Base-by-base conservation (phyloP, 2,113 vertebrate genomes). In the Oncorhynchus kisutch region DNA sequence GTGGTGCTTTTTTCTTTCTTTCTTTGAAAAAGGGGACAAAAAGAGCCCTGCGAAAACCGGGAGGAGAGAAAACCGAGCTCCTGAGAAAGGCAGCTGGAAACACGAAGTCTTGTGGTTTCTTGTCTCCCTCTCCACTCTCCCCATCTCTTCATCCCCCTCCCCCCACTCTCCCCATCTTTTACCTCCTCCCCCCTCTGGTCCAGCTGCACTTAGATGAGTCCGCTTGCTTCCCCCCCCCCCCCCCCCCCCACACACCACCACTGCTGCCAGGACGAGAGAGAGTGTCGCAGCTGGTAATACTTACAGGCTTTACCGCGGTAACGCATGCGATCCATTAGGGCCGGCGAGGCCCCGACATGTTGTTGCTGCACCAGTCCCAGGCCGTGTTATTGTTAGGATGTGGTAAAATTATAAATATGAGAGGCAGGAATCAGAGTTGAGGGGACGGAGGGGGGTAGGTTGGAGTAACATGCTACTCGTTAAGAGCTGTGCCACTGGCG, bases 311-410 rank as follows among this genome's bases (percentile, higher is more conserved):
- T 82, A 78, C 79, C 75, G 95, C 93, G 94, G 95, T 94, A 95
- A 96, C 94, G 95, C 95, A 96, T 96, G 97, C 96, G 96, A 97
- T 98, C 98, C 96, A 98, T 98, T 98, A 98, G 94, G 81, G 94
- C 51, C 51, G 5, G 16, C 51, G 94, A 91, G 95, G 95, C 94
- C 95, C 94, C 94, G 84, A 78, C 94, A 95, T 97, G 96, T 18
- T 54, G 51, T 54, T 96, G 97, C 96, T 97, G 95, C 94, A 95
- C 96, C 94, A 84, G 95, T 95, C 95, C 94, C 95, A 94, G 95
- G 94, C 95, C 95, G 91, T 98, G 96, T 99, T 99, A 97, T 98
- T 97, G 96, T 98, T 97, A 96, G 97, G 97, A 99, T 98, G 97
- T 98, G 97, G 97, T 98, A 96, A 97, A 98, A 97, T 96, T 95